phyloP scores from a whole-genome alignment of 2,888 invertebrate species.

The Ypsolopha sequella region DNA sequence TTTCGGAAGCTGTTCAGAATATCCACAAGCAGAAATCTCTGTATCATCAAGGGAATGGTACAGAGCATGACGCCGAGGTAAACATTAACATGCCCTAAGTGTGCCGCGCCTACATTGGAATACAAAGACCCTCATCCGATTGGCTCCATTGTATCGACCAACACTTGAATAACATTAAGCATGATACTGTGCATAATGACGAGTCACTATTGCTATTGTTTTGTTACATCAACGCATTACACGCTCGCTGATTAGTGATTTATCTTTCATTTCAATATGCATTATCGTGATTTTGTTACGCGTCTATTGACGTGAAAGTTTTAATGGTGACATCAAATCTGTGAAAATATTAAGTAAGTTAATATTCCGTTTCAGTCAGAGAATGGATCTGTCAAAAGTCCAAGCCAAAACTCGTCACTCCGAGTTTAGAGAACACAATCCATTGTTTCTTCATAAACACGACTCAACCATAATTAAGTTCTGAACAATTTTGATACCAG shows the following conservation, averaged over 20 bases:
- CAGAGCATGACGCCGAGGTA: too few relatives aligned
- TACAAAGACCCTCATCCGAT: constrained; percentile 42
- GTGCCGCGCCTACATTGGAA: constrained; percentile 47
- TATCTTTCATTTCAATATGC: constrained; percentile 8
- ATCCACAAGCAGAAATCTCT: too few relatives aligned
- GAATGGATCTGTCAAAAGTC: too few relatives aligned
- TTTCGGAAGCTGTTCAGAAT: too few relatives aligned
- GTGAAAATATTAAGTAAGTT: not conserved
- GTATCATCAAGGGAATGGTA: too few relatives aligned
- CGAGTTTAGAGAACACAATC: too few relatives aligned
- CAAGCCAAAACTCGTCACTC: too few relatives aligned
- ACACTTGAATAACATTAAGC: constrained; percentile 6
- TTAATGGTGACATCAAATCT: not conserved
- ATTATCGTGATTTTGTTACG: not conserved
- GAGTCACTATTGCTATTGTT: constrained; percentile 32
- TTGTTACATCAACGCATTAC: constrained; percentile 9
- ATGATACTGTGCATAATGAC: constrained; percentile 24
- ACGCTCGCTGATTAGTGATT: constrained; percentile 12
- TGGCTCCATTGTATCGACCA: constrained; percentile 34
- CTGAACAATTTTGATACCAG: too few relatives aligned
- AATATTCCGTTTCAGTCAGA: too few relatives aligned
- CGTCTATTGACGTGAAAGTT: not conserved
- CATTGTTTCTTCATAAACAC: too few relatives aligned
- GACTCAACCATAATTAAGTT: too few relatives aligned
- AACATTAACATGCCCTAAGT: constrained; percentile 30